A percentile compares a stretch with the other conserved stretches of the same genome.
Evolutionary conservation across 2,888 invertebrate species (phyloP).

Genomic region (Sarcophaga caerulescens): DNA sequence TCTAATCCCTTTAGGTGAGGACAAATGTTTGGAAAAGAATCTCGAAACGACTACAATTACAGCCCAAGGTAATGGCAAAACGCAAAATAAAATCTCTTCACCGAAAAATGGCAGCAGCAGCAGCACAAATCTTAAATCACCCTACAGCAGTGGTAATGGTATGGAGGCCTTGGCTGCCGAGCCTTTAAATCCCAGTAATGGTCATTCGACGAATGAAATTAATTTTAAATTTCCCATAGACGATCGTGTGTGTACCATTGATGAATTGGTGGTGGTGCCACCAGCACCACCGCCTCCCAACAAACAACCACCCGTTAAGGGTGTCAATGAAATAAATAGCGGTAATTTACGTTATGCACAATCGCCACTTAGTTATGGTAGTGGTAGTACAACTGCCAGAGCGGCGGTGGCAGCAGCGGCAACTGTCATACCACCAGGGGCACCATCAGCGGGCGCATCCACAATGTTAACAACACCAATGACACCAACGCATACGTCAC

Average conservation of each 20-base stretch:
- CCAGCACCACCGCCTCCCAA: conserved; percentile 76
- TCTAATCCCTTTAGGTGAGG: conserved; percentile 74
- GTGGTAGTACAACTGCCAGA: conserved; percentile 71
- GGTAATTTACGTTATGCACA: conserved; percentile 50
- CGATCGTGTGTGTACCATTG: conserved; percentile 81
- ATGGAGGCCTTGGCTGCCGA: conserved; percentile 59
- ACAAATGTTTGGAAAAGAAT: conserved; percentile 80
- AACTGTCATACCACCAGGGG: conserved; percentile 77
- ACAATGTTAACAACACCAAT: conserved; percentile 57
- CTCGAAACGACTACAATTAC: conserved; percentile 71
- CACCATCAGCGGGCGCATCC: conserved; percentile 71
- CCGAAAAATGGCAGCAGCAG: conserved; percentile 54
- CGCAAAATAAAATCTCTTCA: conserved; percentile 60
- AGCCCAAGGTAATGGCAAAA: conserved; percentile 62
- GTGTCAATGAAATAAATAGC: conserved; percentile 29
- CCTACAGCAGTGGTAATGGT: conserved; percentile 72
- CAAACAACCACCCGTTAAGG: conserved; percentile 66
- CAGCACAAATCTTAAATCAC: conserved; percentile 69
- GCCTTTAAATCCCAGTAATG: conserved; percentile 67
- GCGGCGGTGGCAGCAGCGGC: conserved; percentile 76
- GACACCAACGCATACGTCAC: conserved; percentile 51
- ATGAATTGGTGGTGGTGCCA: conserved; percentile 79
- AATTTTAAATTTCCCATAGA: conserved; percentile 84
- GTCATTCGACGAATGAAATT: conserved; percentile 81
- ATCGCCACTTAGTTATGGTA: conserved; percentile 58